Evolutionary conservation across 2,888 invertebrate species (phyloP).

Genomic region (Metacarcinus magister): DNA sequence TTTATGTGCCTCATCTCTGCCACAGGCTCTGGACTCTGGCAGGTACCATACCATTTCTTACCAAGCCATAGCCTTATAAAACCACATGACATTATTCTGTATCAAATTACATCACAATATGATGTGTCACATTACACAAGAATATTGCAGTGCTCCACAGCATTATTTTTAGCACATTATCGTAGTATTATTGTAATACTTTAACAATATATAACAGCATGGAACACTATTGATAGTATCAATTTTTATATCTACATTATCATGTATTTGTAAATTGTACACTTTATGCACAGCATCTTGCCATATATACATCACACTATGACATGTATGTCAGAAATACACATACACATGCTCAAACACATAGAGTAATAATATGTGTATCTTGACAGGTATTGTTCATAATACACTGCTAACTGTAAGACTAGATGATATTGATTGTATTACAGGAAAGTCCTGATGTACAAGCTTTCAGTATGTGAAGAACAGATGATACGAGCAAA

Average conservation of each 20-base stretch:
- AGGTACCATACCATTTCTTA: slow-evolving; percentile 80
- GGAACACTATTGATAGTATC: too few relatives aligned
- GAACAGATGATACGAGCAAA: too few relatives aligned
- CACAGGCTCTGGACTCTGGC: slow-evolving; percentile 84
- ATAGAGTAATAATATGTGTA: neutral
- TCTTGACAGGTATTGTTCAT: neutral
- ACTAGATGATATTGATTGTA: neutral
- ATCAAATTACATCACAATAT: neutral
- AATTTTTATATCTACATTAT: too few relatives aligned
- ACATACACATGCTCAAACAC: neutral
- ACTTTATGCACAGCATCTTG: too few relatives aligned
- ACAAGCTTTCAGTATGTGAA: neutral
- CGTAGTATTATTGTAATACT: too few relatives aligned
- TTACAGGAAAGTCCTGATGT: neutral
- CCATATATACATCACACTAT: too few relatives aligned
- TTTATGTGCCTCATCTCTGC: slow-evolving; percentile 86
- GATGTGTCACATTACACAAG: neutral
- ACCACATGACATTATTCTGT: neutral
- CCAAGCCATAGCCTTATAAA: neutral
- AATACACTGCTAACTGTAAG: neutral
- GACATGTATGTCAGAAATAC: too few relatives aligned
- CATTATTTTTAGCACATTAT: too few relatives aligned
- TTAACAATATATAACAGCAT: too few relatives aligned
- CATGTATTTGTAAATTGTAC: too few relatives aligned
- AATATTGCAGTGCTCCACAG: neutral